Conservation (phyloP, 1,140 invertebrate species). For the Orchesella cincta region DNA sequence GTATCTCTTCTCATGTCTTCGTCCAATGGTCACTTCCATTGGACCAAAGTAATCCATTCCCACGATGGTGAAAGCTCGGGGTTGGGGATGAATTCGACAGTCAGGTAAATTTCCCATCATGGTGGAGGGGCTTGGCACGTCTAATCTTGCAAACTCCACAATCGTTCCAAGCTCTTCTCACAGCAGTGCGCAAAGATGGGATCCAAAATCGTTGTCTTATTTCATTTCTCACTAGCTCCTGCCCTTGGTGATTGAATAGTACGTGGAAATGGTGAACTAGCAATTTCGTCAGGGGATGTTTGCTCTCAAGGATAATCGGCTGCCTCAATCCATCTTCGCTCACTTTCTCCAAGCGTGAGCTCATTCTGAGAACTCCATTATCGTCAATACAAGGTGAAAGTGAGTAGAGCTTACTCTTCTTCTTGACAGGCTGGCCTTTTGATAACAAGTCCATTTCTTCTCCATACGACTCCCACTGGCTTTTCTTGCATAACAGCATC, state of each 20-base stretch:
- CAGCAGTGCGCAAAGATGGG: constrained; percentile 4
- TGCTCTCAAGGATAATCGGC: background rate
- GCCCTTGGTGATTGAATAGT: background rate
- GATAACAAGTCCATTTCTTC: background rate
- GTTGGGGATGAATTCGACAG: background rate
- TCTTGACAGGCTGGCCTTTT: background rate
- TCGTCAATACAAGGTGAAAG: background rate
- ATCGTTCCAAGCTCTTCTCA: background rate
- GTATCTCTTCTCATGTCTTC: background rate
- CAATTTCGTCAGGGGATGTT: background rate
- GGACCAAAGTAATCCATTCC: constrained; percentile 52
- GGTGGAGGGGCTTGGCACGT: constrained; percentile 26
- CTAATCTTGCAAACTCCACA: constrained; percentile 23
- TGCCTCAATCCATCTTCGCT: background rate
- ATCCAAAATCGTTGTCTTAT: constrained; percentile 45
- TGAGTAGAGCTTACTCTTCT: background rate
- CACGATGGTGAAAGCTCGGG: constrained; percentile 30
- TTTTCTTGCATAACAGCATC: no score
- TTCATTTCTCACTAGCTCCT: constrained; percentile 4
- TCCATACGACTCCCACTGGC: background rate
- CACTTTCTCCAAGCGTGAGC: background rate
- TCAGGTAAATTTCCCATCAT: constrained; percentile 45
- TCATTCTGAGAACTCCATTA: background rate
- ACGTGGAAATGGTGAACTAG: background rate
- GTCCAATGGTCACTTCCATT: constrained; percentile 38